Base-by-base conservation (phyloP, 2,113 vertebrate species). In the Addax nasomaculatus region DNA sequence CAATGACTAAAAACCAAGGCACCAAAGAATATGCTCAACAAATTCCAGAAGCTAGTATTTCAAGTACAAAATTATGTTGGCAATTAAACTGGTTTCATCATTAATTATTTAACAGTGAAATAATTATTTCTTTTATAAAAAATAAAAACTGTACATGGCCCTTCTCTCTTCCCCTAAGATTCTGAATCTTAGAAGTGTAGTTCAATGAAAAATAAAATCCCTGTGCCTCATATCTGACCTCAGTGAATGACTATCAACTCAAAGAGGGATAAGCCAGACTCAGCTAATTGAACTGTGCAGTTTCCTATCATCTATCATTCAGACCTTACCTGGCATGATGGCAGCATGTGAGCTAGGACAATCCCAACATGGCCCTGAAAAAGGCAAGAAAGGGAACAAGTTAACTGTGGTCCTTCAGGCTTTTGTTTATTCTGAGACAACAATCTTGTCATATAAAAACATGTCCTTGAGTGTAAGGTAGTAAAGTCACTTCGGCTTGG, bases 281-380 rank as follows among this genome's bases (percentile, higher is more conserved):
- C 60, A 85, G 96, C 39, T 51, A 16, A 16, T 10, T 67, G 45
- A 96, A 17, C 0, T 36, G 21, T 25, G 58, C 7, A 64, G 8
- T 85, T 58, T 80, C 23, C 51, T 62, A 58, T 84, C 3, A 67
- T 58, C 21, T 58, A 3, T 79, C 45, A 85, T 51, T 91, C 73
- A 95, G 29, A 62, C 91, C 83, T 98, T 99, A 99, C 99, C 99
- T 99, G 99, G 97, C 99, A 99, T 0, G 98, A 98, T 9, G 99
- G 99, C 94, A 99, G 97, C 62, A 98, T 97, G 94, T 99, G 98
- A 91, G 99, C 99, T 96, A 99, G 99, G 97, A 99, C 99, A 97
- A 99, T 99, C 94, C 99, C 99, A 80, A 99, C 99, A 23, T 99
- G 99, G 45, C 99, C 99, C 99, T 99, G 98, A 55, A 80, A 98